phyloP scores from a whole-genome alignment of 1,140 invertebrate species.

The Atta cephalotes region DNA sequence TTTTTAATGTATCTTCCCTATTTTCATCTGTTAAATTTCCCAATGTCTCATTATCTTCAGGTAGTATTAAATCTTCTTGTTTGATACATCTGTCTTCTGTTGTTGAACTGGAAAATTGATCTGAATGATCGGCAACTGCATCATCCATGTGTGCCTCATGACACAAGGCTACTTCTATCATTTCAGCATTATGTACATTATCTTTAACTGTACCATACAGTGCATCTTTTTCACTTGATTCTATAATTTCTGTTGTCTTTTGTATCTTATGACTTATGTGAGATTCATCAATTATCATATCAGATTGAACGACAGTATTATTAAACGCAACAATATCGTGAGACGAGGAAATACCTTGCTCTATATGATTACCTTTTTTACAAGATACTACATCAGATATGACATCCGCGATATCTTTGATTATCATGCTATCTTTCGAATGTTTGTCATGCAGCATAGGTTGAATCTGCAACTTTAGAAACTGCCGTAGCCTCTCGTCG shows the following conservation, averaged over 20 bases:
- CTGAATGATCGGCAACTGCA: neutral
- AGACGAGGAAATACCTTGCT: constrained; percentile 48
- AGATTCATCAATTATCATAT: constrained; percentile 59
- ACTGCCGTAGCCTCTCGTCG: constrained; percentile 78
- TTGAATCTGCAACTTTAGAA: constrained; percentile 55
- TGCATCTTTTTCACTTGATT: constrained; percentile 13
- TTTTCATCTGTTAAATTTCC: constrained; percentile 12
- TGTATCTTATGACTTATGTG: constrained; percentile 10
- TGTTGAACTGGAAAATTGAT: neutral
- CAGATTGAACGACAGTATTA: neutral
- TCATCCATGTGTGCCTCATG: neutral
- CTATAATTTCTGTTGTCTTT: constrained; percentile 42
- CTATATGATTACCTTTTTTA: constrained; percentile 48
- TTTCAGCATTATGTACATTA: constrained; percentile 49
- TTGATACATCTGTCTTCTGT: constrained; percentile 33
- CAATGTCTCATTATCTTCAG: neutral
- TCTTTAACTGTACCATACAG: constrained; percentile 13
- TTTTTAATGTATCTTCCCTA: constrained; percentile 26
- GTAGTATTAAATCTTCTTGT: constrained; percentile 30
- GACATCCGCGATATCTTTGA: constrained; percentile 61
- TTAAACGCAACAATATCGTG: constrained; percentile 26
- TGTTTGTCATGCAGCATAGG: neutral
- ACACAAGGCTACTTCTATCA: constrained; percentile 38
- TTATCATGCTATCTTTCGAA: constrained; percentile 33
- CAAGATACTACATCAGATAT: constrained; percentile 53